phyloP scores from a whole-genome alignment of 2,888 invertebrate species.

The Drosophila peninsularis region DNA sequence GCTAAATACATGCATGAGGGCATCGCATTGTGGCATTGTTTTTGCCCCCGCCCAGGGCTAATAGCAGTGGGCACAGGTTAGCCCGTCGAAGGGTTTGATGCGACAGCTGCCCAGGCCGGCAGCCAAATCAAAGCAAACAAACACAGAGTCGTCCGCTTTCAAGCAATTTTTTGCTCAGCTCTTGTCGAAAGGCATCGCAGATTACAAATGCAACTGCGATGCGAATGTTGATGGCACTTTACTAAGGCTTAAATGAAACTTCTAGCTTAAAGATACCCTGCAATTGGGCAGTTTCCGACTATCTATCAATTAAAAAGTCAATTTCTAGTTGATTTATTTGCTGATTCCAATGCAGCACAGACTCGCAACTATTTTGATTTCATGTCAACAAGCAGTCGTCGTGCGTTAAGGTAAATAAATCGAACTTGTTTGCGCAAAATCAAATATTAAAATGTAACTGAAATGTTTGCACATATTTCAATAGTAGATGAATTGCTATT shows the following conservation, averaged over 20 bases:
- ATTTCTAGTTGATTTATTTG: slow-evolving; percentile 1
- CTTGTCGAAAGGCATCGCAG: background rate
- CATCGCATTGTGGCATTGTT: slow-evolving; percentile 4
- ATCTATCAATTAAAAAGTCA: background rate
- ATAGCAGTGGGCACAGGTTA: background rate
- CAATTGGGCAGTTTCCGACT: background rate
- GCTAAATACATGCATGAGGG: slow-evolving; percentile 1
- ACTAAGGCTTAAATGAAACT: background rate
- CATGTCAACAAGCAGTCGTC: background rate
- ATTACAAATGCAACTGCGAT: background rate
- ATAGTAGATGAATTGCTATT: background rate
- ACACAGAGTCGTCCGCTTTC: background rate
- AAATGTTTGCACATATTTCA: slow-evolving; percentile 3
- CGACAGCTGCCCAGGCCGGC: slow-evolving; percentile 2
- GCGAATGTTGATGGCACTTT: background rate
- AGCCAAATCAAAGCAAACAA: background rate
- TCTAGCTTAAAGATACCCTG: background rate
- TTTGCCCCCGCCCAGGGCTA: background rate
- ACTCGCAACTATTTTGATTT: background rate
- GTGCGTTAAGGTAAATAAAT: background rate
- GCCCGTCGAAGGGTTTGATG: background rate
- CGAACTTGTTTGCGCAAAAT: background rate
- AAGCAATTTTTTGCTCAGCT: background rate
- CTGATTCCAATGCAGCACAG: background rate
- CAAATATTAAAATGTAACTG: slow-evolving; percentile 2